Base-by-base conservation (phyloP, 1,140 invertebrate species). In the Thalassaphorura encarpata region DNA sequence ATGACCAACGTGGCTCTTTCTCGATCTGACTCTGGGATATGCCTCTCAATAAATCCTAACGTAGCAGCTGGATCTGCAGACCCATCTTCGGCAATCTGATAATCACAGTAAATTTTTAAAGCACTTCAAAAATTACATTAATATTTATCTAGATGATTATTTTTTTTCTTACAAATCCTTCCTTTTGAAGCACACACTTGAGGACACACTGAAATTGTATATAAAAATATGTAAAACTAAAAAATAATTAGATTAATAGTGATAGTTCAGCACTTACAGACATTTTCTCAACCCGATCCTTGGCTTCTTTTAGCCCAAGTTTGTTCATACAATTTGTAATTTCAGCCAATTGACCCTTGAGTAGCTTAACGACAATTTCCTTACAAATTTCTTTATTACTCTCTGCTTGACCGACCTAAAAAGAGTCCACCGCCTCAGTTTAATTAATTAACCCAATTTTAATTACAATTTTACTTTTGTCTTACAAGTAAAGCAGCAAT, bases 1-100 rank as follows among this genome's bases (percentile, higher is more conserved):
- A 51, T 51, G 48, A 51, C 21, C 33, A 36, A 15, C 16, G 48
- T 51, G 11, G 48, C 48, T 21, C 33, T 33, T 36, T 51, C 48
- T 11, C 33, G 8, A 3, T 19, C 33, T 13, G 15, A 13, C 16
- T 33, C 48, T 39, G 48, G 48, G 5, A 51, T 33, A 23, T 18
- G n/a, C 21, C 33, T 51, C 31, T 51, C 48, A 8, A 51, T 19
- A 4, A 51, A 39, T 16, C 4, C 16, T 19, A 51, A 27, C 8
- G 48, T 27, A 5, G 26, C 48, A 13, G 33, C 48, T 11, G 48
- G 48, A 24, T 51, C 48, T 5, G 28, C 13, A 31, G 33, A 39
- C 6, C 48, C 48, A 36, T 51, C 48, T 4, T 51, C 48, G n/a
- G n/a, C n/a, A n/a, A n/a, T n/a, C n/a, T n/a, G n/a, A n/a, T n/a